These are phyloP conservation scores for Metalampra italica DNA, from an alignment of 2,888 invertebrate genomes.

Conservation along the genomic window DNA sequence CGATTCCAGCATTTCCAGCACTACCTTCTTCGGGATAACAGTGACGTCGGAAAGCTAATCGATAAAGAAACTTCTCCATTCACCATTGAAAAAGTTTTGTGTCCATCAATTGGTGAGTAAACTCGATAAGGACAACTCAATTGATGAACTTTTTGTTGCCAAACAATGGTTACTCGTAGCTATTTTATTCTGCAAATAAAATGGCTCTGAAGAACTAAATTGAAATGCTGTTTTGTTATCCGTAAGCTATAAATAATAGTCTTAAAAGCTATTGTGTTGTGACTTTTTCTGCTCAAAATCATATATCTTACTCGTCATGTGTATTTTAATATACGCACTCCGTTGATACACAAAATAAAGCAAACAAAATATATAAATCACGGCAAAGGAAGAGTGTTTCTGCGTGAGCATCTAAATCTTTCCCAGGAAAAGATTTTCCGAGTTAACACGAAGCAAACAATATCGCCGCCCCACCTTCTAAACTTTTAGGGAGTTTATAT, in stretches of 20 bases:
- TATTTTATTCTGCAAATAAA: too few relatives aligned
- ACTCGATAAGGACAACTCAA: constrained; percentile 5
- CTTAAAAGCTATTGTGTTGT: too few relatives aligned
- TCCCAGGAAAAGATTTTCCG: constrained; percentile 46
- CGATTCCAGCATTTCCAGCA: constrained; percentile 28
- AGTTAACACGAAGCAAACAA: constrained; percentile 61
- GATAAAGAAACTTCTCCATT: constrained; percentile 51
- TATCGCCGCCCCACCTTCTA: constrained; percentile 42
- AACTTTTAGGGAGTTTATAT: constrained; percentile 69
- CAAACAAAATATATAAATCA: constrained; percentile 2
- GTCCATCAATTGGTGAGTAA: constrained; percentile 11
- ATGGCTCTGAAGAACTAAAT: too few relatives aligned
- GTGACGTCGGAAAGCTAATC: constrained; percentile 40
- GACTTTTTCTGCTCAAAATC: too few relatives aligned
- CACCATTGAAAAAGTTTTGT: constrained; percentile 48
- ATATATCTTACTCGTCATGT: neutral
- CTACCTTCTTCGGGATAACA: constrained; percentile 22
- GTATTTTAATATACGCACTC: constrained; percentile 1
- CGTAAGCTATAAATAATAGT: too few relatives aligned
- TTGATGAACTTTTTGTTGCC: neutral
- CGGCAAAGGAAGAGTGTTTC: constrained; percentile 1
- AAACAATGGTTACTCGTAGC: too few relatives aligned
- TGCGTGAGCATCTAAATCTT: constrained; percentile 22
- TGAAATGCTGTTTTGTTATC: too few relatives aligned
- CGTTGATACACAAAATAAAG: neutral